phyloP scores from a whole-genome alignment of 2,888 invertebrate genomes.

The Agrotis exclamationis region DNA sequence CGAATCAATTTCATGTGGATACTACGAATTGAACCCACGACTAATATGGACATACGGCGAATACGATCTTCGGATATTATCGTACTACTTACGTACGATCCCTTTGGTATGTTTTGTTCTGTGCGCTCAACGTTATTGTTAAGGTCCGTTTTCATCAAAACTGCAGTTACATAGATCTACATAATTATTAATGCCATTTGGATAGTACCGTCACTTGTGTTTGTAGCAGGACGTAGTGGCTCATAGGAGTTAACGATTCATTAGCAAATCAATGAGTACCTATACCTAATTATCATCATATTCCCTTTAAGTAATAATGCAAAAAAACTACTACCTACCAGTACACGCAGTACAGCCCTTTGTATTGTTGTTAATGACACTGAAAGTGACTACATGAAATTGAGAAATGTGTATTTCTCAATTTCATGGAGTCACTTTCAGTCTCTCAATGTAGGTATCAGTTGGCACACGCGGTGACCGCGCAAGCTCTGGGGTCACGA shows the following conservation, averaged over 20 bases:
- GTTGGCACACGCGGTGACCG: slow-evolving; percentile 4
- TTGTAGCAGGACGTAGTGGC: background rate
- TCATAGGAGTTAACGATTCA: background rate
- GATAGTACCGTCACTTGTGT: background rate
- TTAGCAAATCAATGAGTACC: background rate
- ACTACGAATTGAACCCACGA: slow-evolving; percentile 24
- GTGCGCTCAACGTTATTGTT: background rate
- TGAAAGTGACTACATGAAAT: no score
- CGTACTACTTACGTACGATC: background rate
- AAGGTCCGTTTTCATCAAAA: background rate
- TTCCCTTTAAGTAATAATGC: no score
- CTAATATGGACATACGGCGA: slow-evolving; percentile 35
- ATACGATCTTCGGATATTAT: slow-evolving; percentile 11
- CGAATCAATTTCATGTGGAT: slow-evolving; percentile 52
- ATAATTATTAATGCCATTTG: background rate
- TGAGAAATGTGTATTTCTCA: no score
- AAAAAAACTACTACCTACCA: no score
- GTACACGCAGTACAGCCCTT: no score
- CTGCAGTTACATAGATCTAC: background rate
- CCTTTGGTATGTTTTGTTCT: background rate
- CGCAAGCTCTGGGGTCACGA: slow-evolving; percentile 38
- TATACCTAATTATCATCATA: no score
- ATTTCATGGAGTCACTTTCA: background rate
- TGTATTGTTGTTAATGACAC: background rate
- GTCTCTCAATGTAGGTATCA: background rate